Conservation (phyloP, 2,113 vertebrate genomes). For the Epinephelus cyanopodus region DNA sequence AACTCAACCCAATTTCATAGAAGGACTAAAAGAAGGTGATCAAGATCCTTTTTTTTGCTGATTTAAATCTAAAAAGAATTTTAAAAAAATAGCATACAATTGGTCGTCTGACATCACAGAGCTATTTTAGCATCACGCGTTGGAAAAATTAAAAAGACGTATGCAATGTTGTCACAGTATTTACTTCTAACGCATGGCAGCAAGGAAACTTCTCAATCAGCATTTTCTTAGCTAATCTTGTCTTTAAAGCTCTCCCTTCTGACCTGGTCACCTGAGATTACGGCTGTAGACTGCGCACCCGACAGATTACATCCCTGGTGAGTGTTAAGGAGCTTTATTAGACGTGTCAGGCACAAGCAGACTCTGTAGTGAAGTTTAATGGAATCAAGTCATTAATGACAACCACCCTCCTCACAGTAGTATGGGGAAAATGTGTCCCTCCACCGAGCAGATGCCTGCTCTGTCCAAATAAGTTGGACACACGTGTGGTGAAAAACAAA, state of each 20-base stretch:
- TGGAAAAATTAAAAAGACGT: conserved; percentile 45
- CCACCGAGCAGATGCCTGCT: background rate
- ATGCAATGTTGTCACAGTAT: conserved; percentile 51
- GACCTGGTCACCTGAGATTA: conserved; percentile 80
- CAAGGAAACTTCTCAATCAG: conserved; percentile 68
- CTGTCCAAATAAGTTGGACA: conserved; percentile 23
- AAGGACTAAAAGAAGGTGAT: background rate
- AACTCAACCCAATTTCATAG: background rate
- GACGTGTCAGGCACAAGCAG: conserved; percentile 31
- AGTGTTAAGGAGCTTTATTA: conserved; percentile 61
- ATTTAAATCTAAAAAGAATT: conserved; percentile 3
- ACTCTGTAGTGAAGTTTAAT: conserved; percentile 17
- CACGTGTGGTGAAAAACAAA: conserved; percentile 49
- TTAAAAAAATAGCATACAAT: background rate
- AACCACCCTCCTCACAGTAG: background rate
- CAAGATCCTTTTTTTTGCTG: background rate
- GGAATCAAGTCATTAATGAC: conserved; percentile 18
- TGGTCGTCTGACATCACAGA: conserved; percentile 59
- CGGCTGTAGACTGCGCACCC: conserved; percentile 27
- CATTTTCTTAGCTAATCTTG: conserved; percentile 77
- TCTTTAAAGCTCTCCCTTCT: conserved; percentile 50
- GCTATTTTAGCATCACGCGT: conserved; percentile 34
- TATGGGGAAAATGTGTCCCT: background rate
- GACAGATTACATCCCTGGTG: conserved; percentile 56
- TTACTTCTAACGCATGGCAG: conserved; percentile 59